Conservation (phyloP, 2,888 invertebrate genomes). For the Tetanocera ferruginea region DNA sequence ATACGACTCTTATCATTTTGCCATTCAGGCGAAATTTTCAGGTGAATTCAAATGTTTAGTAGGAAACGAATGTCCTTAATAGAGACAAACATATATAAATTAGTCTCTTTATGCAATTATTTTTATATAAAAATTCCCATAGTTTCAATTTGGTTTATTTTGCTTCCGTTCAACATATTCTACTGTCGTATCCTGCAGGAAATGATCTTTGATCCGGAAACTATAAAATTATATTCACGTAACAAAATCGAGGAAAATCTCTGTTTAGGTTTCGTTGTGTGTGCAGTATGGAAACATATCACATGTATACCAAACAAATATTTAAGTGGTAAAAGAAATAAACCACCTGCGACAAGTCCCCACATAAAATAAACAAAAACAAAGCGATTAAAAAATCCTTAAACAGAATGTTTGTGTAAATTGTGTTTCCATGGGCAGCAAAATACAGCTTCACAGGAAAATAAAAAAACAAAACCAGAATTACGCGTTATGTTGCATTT, state of each 20-base stretch:
- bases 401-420: neutral
- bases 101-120: neutral
- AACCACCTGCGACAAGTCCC: constrained; percentile 59
- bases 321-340: constrained; percentile 52
- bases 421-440: neutral
- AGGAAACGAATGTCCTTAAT: too few relatives aligned
- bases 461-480: neutral
- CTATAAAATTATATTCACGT: constrained; percentile 59
- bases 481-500: neutral
- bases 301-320: constrained; percentile 44
- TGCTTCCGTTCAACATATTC: constrained; percentile 39
- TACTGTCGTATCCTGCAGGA: constrained; percentile 65
- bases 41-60: too few relatives aligned
- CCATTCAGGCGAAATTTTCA: too few relatives aligned
- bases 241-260: constrained; percentile 55
- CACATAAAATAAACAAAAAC: constrained; percentile 32
- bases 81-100: neutral
- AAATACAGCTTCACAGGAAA: neutral
- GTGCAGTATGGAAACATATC: constrained; percentile 27
- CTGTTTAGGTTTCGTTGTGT: constrained; percentile 48
- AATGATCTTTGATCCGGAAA: constrained; percentile 69
- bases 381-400: constrained; percentile 3
- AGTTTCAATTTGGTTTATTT: neutral
- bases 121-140: constrained; percentile 9
- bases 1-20: neutral